These are phyloP conservation scores for Monodelphis domestica DNA, from an alignment of 2,797 vertebrate genomes.

Conservation along the genomic window DNA sequence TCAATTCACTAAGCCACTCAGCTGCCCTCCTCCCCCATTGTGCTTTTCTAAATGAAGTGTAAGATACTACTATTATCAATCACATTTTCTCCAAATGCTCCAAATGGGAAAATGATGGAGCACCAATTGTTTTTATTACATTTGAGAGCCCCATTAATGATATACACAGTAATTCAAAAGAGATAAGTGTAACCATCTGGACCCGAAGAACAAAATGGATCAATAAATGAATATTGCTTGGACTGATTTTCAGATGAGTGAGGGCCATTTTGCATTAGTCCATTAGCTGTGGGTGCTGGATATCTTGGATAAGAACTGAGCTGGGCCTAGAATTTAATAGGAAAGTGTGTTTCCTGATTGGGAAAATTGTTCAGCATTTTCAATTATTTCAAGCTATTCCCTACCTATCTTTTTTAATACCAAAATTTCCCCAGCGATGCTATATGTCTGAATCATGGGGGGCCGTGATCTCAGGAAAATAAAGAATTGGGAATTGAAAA, in stretches of 20 bases:
- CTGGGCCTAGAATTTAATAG: not conserved
- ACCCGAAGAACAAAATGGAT: not conserved
- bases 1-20: no score
- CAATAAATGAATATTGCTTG: not conserved
- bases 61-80: not conserved
- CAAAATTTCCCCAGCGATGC: not conserved
- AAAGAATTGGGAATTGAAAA: not conserved
- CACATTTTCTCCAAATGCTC: not conserved
- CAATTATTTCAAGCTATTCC: not conserved
- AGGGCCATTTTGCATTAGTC: not conserved
- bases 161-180: not conserved
- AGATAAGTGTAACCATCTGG: not conserved
- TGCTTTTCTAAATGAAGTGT: not conserved
- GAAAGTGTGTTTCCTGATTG: no score
- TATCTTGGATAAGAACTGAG: not conserved
- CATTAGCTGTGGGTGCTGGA: not conserved
- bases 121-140: not conserved
- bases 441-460: not conserved
- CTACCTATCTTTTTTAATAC: not conserved
- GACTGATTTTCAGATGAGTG: not conserved
- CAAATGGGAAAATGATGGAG: not conserved
- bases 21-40: no score
- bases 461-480: not conserved
- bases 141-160: not conserved
- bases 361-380: not conserved